Evolutionary conservation across 30 jellyfish, hydroid and myxozoan species (phyloP), one percentile per base, ranked within the genome.

Genomic region (Mastigias papua): DNA sequence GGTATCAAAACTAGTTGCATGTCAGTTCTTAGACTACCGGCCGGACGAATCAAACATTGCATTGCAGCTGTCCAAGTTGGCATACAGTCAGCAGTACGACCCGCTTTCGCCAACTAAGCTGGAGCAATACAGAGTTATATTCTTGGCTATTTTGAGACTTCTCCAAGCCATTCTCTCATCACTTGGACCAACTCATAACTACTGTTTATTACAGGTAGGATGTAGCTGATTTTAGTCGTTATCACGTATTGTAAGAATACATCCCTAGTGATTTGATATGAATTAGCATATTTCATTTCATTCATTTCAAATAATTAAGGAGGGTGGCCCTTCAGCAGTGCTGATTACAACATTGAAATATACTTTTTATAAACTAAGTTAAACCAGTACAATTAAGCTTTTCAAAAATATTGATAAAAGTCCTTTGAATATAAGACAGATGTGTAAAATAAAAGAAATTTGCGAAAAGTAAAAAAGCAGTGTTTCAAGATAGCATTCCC

Each of bases 21-120:
- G 99, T 73, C 97, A 73, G 20, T 94, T 94, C 78, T 31, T 94
- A 29, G 99, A 94, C 86, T 89, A 63, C 27, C 91, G 96, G 29
- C 93, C 96, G 17, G 90, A 74, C 29, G 90, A 66, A 63, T 62
- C 89, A 6, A 68, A 86, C 16, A 46, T 86, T 21, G 62, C 85
- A 27, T 48, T 93, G 73, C 87, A 74, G 49, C 73, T 89, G 4
- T 32, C 91, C 28, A 51, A 83, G 62, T 50, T 81, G 31, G 89
- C 92, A 20, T 81, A 71, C 76, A 73, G 89, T 49, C 49, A 35
- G 74, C 76, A 48, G 21, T 64, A 89, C 42, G 99, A 94, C 25
- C 99, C 97, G 8, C 71, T 84, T 9, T 33, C 88, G 26, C 99
- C 97, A 34, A 60, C 64, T 49, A 72, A 77, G 42, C 34, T 74